phyloP scores from a whole-genome alignment of 1,140 invertebrate genomes.

The Lepidurus arcticus region DNA sequence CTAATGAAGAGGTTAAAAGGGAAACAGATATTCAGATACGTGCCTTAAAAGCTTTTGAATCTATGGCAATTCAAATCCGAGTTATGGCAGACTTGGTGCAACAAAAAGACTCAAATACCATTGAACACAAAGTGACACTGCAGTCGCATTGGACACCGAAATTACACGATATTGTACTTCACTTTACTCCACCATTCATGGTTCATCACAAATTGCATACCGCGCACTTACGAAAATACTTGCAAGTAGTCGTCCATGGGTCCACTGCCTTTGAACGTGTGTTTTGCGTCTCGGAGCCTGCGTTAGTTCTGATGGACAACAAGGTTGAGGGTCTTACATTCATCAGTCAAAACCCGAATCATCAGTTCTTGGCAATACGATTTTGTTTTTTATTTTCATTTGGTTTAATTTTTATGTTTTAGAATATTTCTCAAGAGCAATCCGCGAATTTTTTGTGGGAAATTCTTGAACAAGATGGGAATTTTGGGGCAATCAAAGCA shows the following conservation, averaged over 20 bases:
- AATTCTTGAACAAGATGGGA: slow-evolving; percentile 35
- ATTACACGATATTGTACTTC: slow-evolving; percentile 60
- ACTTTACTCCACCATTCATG: slow-evolving; percentile 74
- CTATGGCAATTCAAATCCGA: slow-evolving; percentile 54
- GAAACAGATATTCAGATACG: slow-evolving; percentile 58
- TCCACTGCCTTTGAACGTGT: slow-evolving; percentile 45
- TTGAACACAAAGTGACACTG: slow-evolving; percentile 66
- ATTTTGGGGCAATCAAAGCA: slow-evolving; percentile 49
- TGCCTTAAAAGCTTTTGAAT: slow-evolving; percentile 63
- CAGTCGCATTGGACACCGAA: slow-evolving; percentile 66
- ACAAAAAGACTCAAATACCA: slow-evolving; percentile 56
- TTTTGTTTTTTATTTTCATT: background rate
- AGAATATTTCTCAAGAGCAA: slow-evolving; percentile 59
- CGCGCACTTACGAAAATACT: slow-evolving; percentile 69
- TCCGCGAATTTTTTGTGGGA: slow-evolving; percentile 79
- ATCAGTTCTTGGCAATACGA: background rate
- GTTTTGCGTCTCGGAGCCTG: background rate
- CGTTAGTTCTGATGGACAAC: background rate
- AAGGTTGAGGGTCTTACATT: background rate
- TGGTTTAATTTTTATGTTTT: background rate
- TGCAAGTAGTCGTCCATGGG: slow-evolving; percentile 69
- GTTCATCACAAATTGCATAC: slow-evolving; percentile 73
- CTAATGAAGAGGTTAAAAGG: slow-evolving; percentile 43
- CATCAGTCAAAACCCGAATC: slow-evolving; percentile 14
- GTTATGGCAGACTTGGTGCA: slow-evolving; percentile 66